phyloP scores from a whole-genome alignment of 2,113 vertebrate species.

The Pterocles orientalis region DNA sequence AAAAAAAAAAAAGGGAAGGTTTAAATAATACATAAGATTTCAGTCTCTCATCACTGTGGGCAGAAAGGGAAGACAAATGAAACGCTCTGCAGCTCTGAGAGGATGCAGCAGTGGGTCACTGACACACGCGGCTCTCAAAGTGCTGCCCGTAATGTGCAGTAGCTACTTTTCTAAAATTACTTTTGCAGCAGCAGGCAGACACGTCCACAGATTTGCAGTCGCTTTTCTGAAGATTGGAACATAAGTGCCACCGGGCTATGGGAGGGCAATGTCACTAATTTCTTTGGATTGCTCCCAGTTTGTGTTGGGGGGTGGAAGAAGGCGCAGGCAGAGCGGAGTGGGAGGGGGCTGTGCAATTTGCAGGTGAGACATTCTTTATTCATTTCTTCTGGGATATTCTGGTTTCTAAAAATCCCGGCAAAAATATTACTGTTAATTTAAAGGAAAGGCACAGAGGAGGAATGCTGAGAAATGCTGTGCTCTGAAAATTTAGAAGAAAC shows the following conservation, averaged over 20 bases:
- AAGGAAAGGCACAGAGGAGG: background rate
- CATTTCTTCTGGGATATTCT: background rate
- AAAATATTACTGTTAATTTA: background rate
- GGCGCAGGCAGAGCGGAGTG: background rate
- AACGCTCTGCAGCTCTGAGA: background rate
- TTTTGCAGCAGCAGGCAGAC: background rate
- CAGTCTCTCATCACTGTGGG: accelerated
- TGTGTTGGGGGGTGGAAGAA: background rate
- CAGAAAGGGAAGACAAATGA: background rate
- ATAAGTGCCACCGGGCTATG: background rate
- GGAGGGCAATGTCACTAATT: slow-evolving; percentile 38
- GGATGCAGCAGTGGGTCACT: slow-evolving; percentile 18
- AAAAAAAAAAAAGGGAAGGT: background rate
- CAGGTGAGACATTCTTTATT: background rate
- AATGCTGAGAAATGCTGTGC: background rate
- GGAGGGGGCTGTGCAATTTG: background rate
- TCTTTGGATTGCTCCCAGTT: slow-evolving; percentile 24
- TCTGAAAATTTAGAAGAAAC: background rate
- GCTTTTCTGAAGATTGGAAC: slow-evolving; percentile 3
- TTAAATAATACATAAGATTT: background rate
- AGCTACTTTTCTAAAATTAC: slow-evolving; percentile 23
- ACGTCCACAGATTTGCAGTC: background rate
- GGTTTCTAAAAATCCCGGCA: background rate
- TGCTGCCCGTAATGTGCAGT: background rate
- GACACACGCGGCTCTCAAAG: background rate